Base-by-base conservation (phyloP, 2,113 vertebrate genomes). In the Boulengeromyrus knoepffleri region DNA sequence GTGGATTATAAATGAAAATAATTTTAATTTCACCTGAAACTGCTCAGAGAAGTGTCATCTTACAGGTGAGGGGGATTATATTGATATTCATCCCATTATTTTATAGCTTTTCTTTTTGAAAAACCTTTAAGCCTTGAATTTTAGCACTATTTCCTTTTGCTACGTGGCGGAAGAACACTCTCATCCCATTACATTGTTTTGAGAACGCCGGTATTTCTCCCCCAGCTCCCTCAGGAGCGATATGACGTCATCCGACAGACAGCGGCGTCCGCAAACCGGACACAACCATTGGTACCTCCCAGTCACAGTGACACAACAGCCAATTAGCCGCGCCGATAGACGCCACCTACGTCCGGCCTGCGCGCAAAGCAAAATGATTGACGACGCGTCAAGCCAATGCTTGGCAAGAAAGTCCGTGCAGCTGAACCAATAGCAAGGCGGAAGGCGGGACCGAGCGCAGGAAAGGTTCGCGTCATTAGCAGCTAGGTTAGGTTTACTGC, bases 401-500 rank as follows among this genome's bases (percentile, higher is more conserved):
- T 17, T 50, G 2, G 4, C 1, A 1, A 2, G 19, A 1, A n/a
- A 66, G 36, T 92, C 1, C 36, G 58, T 47, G 90, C 87, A 91
- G 90, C 89, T 92, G 90, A 92, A 47, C 96, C 95, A 96, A 95
- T 95, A 21, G 93, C 1, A 92, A 36, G 13, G 1, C 0, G 9
- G 50, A 2, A 39, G 13, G 89, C 31, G 91, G 91, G 90, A 85
- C 92, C 93, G 91, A 93, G 91, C 92, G 4, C 27, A 17, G 92
- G 5, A 31, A 0, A 36, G 74, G 36, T 49, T 90, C 83, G 15
- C 8, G 85, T 93, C 88, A 91, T 90, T 92, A 90, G 31, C 89
- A 91, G 84, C 90, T 93, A 94, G 0, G 95, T 95, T 96, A 89
- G 96, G 95, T 95, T 96, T 95, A 91, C 93, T 92, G 93, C 92